Base-by-base conservation (phyloP, 1,140 invertebrate genomes). In the Bathynomus jamesi region DNA sequence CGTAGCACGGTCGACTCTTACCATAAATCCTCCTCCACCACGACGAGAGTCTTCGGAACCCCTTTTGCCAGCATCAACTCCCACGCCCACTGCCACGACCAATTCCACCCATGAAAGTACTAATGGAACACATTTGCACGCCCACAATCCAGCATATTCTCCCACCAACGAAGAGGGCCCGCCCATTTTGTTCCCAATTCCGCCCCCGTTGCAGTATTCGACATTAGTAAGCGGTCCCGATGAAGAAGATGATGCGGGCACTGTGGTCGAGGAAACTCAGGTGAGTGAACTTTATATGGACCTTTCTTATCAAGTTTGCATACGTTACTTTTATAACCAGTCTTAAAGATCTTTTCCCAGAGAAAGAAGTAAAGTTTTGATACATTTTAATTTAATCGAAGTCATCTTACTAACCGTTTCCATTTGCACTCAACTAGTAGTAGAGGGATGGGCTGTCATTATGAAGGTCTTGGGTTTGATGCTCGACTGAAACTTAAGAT, bases 121-220 rank as follows among this genome's bases (percentile, higher is more conserved):
- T 40, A 40, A 40, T 17, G 32, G 17, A 40, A 40, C 32, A 8
- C 32, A 40, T 17, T 40, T 40, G 32, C 72, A 74, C 68, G 72
- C 72, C 40, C 72, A 74, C 68, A 74, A 74, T 30, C 72, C 72
- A 21, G 68, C 72, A 32, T 74, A 74, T 28, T 74, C 72, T 30
- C 72, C 72, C 4, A 74, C 67, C n/a, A 67, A 60, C 21, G 68
- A 74, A 28, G 61, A 40, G 3, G 63, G 62, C 2, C 67, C 67
- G 7, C 32, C 32, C 7, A 40, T 40, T 17, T 40, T 40, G 17
- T 8, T 40, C 7, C 32, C 32, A 40, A 40, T 40, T 40, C 68
- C 32, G 0, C 61, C 66, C 0, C 72, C 72, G 8, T 65, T 74
- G 21, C 72, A 74, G 21, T 74, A 74, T 32, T 74, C 72, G 17